Base-by-base conservation (phyloP, 2,888 invertebrate species). In the Caenorhabditis doughertyi region DNA sequence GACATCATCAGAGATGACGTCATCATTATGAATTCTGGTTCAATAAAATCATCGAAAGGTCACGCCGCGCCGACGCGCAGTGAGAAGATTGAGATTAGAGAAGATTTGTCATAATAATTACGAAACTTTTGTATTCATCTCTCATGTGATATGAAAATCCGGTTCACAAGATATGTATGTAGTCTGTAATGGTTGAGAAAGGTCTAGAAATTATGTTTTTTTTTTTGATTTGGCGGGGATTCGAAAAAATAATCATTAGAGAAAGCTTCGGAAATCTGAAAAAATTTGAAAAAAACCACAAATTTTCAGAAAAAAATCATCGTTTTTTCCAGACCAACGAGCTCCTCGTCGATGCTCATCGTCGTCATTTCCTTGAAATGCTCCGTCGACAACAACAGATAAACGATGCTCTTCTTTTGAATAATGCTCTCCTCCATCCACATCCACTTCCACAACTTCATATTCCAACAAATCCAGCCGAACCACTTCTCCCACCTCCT, bases 331-430 rank as follows among this genome's bases (percentile, higher is more conserved):
- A 76, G 74, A 64, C 74, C 2, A 64, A 68, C 25, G 82, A 79
- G 29, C 64, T 70, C 0, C 68, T 79, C 1, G 73, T 74, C 2
- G 62, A 79, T 44, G 82, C 82, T 0, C 82, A 83, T 18, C 83
- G 76, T 9, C 70, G 79, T 3, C 72, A 77, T 32, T 79, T 86
- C 11, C 76, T 83, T 25, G 85, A 86, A 16, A 72, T 86, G 53
- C 42, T 86, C 21, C 76, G 84, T n/a, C 67, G 85, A 21, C 85
- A 86, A 25, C 82, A 86, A 21, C 83, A 84, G 39, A 79, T 84
- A 58, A 86, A 86, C 56, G 83, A 86, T 42, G 85, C 85, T 5
- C 49, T 86, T 18, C 68, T 86, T 18, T 29, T 83, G 9, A 86
- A 86, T 65, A 84, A 86, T 27, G 85, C 83, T 1, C 77, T 86